Evolutionary conservation across 2,113 vertebrate genomes (phyloP), one percentile per base, ranked within the genome.

Genomic region (Hyaena hyaena): DNA sequence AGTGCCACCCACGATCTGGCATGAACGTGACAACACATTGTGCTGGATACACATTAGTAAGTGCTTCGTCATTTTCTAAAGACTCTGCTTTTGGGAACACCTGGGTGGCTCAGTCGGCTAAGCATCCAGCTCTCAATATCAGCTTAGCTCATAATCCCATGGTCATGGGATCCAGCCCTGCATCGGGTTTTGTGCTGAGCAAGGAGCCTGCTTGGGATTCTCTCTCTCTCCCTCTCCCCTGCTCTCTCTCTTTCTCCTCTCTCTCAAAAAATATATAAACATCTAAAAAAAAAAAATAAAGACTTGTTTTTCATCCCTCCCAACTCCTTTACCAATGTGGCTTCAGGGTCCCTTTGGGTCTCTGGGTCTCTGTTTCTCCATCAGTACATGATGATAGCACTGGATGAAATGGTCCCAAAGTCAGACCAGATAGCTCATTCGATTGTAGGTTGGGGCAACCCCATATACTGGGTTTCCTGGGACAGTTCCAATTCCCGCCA

Each of bases 1-100:
- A 28, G 9, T 1, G 23, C 39, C 7, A 0, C 0, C 15, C 23
- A 1, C 0, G 48, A 31, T 33, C 87, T 39, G 35, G 55, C 31
- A 2, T 2, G 12, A 53, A n/a, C 50, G 8, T 85, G 16, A 58
- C 31, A 5, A 10, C 61, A 50, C 39, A 0, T 65, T 1, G 21
- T 53, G 45, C 26, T 24, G 2, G 55, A 26, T 11, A 2, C 10
- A 2, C 33, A 14, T 2, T 43, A 1, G 39, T 11, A 2, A 28
- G 24, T 16, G 80, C 55, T 4, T 39, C 84, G 26, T 24, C 14
- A 4, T 43, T 76, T 84, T 43, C 77, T 71, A 19, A 31, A 77
- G 16, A 26, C 31, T 43, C 11, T 14, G 45, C 16, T 35, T 7
- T 61, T 21, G 58, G 58, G 21, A 7, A 8, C 58, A 23, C 7